These are phyloP conservation scores for Zelleria hepariella DNA, from an alignment of 2,888 invertebrate genomes.

Conservation along the genomic window DNA sequence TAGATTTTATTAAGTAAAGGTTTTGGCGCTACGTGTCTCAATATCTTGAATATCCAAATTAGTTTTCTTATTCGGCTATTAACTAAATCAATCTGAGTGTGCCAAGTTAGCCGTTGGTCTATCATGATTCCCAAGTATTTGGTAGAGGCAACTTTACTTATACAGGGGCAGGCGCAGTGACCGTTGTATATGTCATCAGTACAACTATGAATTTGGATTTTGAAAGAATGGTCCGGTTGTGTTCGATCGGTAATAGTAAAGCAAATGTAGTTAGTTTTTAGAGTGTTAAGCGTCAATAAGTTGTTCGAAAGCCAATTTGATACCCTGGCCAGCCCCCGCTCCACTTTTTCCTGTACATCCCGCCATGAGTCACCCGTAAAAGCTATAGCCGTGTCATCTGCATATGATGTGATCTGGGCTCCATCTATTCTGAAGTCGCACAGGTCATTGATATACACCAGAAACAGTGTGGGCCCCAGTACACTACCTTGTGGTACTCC, in stretches of 20 bases:
- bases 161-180: neutral
- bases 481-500: slow-evolving; percentile 8
- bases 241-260: no score
- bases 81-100: neutral
- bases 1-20: slow-evolving; percentile 10
- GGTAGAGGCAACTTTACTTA: neutral
- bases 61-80: slow-evolving; percentile 3
- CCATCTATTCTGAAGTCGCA: neutral
- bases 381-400: neutral
- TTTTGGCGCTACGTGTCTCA: slow-evolving; percentile 1
- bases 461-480: neutral
- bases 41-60: slow-evolving; percentile 6
- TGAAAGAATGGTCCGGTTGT: neutral
- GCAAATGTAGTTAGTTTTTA: neutral
- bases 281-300: slow-evolving; percentile 4
- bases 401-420: neutral
- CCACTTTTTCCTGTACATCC: slow-evolving; percentile 11
- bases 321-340: no score
- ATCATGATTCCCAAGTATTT: slow-evolving; percentile 8
- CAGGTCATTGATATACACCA: neutral
- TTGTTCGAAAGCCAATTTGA: no score
- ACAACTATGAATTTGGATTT: slow-evolving; percentile 4
- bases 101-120: neutral
- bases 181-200: neutral
- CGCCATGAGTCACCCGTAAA: slow-evolving; percentile 8